Evolutionary conservation across 2,888 invertebrate genomes (phyloP).

Genomic region (Stenodema calcarata): DNA sequence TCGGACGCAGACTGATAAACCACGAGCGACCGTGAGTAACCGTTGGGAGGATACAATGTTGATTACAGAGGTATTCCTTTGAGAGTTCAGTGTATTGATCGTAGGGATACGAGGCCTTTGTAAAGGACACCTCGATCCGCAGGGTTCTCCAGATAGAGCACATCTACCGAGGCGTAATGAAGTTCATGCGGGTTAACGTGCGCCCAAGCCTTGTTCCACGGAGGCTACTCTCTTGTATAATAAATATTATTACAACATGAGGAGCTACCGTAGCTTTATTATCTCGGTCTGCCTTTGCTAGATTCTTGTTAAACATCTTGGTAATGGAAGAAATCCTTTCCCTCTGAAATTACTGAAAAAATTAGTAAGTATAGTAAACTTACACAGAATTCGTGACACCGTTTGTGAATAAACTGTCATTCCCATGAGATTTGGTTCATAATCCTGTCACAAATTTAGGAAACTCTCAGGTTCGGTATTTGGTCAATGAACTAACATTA

Average conservation of each 20-base stretch:
- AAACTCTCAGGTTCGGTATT: too few relatives aligned
- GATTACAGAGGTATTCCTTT: conserved; percentile 3
- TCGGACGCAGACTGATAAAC: neutral
- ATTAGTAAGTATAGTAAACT: too few relatives aligned
- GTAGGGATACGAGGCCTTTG: neutral
- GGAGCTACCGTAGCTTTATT: neutral
- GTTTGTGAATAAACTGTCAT: too few relatives aligned
- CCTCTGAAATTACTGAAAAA: too few relatives aligned
- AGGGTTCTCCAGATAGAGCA: neutral
- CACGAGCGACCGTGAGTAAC: neutral
- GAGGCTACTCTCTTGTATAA: neutral
- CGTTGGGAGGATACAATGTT: neutral
- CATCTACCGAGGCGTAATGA: neutral
- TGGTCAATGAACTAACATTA: too few relatives aligned
- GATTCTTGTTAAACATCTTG: too few relatives aligned
- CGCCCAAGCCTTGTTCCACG: neutral
- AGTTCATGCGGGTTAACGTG: neutral
- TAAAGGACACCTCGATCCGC: conserved; percentile 1
- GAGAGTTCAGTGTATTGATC: conserved; percentile 10
- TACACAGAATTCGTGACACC: too few relatives aligned
- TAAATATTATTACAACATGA: neutral
- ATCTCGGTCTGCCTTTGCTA: neutral
- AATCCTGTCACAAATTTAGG: too few relatives aligned
- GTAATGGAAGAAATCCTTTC: too few relatives aligned
- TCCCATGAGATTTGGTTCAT: too few relatives aligned